Conservation (phyloP, 2,888 invertebrate genomes). For the Drosophila flavopinicola region DNA sequence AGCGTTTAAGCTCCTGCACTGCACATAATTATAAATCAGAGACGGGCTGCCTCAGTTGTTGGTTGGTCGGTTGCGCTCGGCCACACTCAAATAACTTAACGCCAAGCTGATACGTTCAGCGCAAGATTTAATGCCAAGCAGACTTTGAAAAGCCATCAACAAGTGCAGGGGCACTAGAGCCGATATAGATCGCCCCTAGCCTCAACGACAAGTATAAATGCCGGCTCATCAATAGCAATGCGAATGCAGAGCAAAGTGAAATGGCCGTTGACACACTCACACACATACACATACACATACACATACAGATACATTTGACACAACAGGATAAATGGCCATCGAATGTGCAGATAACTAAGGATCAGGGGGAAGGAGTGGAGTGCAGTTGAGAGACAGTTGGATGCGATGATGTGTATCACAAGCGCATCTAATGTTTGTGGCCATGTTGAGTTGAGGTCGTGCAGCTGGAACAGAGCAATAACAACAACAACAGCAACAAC, state of each 20-base stretch:
- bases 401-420: conserved; percentile 49
- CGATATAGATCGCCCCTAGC: conserved; percentile 58
- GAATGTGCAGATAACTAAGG: conserved; percentile 33
- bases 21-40: conserved; percentile 70
- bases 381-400: conserved; percentile 1
- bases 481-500: background rate
- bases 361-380: background rate
- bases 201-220: conserved; percentile 73
- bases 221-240: conserved; percentile 65
- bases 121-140: conserved; percentile 64
- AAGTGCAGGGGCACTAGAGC: conserved; percentile 44
- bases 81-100: conserved; percentile 70
- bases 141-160: conserved; percentile 73
- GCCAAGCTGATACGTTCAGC: conserved; percentile 56
- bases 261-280: conserved; percentile 53
- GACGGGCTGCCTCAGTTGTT: conserved; percentile 26
- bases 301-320: conserved; percentile 8
- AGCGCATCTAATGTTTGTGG: conserved; percentile 65
- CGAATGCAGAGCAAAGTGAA: conserved; percentile 42
- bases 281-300: conserved; percentile 20
- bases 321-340: conserved; percentile 50
- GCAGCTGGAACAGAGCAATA: conserved; percentile 1
- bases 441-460: conserved; percentile 32
- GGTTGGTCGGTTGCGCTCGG: conserved; percentile 41
- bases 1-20: conserved; percentile 41